Percentiles rank a stretch among this genome's conserved stretches.
These are phyloP conservation scores for Halcyon badia DNA, from an alignment of 2,797 vertebrate species.

Conservation along the genomic window DNA sequence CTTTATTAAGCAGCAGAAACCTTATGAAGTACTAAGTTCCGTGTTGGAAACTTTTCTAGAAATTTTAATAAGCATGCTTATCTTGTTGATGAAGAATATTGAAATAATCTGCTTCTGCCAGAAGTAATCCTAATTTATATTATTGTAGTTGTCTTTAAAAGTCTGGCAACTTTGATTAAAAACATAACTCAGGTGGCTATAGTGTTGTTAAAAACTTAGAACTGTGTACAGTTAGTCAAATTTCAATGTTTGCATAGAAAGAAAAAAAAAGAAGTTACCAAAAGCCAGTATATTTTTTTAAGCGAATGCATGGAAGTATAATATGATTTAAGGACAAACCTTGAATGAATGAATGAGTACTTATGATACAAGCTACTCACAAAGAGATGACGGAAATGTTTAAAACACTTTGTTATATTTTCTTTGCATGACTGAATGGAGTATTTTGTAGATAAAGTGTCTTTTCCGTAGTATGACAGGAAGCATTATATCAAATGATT, in stretches of 20 bases:
- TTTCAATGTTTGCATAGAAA: not conserved
- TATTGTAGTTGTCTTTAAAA: not conserved
- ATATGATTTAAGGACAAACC: not conserved
- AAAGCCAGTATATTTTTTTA: not conserved
- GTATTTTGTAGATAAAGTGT: conserved; percentile 17
- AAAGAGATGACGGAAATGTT: conserved; percentile 10
- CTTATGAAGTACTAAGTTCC: not conserved
- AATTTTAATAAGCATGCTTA: not conserved
- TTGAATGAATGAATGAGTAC: not conserved
- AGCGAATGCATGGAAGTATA: not conserved
- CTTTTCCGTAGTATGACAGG: conserved; percentile 17
- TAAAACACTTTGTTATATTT: conserved; percentile 33
- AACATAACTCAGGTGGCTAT: not conserved
- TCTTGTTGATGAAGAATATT: not conserved
- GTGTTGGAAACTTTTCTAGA: not conserved
- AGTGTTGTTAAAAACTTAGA: not conserved
- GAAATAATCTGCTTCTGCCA: not conserved
- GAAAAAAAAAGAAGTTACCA: not conserved
- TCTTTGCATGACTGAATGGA: not conserved
- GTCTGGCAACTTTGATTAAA: not conserved
- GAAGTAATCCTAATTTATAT: not conserved
- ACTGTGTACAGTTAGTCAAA: not conserved
- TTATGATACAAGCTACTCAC: not conserved
- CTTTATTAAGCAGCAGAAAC: not conserved
- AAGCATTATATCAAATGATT: conserved; percentile 34